Evolutionary conservation across 1,140 invertebrate genomes (phyloP).

Genomic region (Trichonephila clavata): DNA sequence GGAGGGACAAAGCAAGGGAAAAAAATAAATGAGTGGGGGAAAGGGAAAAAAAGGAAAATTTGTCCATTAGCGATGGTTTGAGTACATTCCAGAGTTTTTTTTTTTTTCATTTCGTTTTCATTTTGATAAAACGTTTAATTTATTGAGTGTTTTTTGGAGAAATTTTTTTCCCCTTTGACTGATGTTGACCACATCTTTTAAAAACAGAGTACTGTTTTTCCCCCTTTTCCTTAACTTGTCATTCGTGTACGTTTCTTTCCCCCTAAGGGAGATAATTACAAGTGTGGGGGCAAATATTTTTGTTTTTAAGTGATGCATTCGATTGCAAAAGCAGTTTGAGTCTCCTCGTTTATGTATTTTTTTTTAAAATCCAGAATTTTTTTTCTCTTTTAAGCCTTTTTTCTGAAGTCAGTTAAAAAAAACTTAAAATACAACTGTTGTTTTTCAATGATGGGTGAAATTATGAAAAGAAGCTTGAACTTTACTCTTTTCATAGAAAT

Average conservation of each 20-base stretch:
- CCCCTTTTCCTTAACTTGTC: neutral
- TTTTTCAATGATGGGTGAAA: neutral
- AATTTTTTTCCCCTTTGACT: neutral
- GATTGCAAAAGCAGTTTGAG: neutral
- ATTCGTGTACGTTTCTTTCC: neutral
- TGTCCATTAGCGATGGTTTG: constrained; percentile 55
- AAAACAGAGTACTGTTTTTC: neutral
- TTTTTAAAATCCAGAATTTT: neutral
- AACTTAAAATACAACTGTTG: neutral
- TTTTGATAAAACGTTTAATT: constrained; percentile 5
- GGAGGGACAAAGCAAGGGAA: neutral
- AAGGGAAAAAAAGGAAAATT: neutral
- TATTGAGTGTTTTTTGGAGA: neutral
- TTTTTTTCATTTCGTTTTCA: neutral
- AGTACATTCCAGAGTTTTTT: neutral
- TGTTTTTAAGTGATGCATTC: constrained; percentile 1
- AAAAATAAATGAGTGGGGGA: neutral
- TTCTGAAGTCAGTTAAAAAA: neutral
- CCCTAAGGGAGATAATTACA: neutral
- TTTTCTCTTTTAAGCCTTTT: neutral
- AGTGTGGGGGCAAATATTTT: neutral
- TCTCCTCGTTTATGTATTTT: neutral
- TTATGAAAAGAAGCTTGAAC: neutral
- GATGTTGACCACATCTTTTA: neutral
- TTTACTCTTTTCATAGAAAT: neutral